These are phyloP conservation scores for Microplitis manilae DNA, from an alignment of 2,888 invertebrate genomes.

Conservation along the genomic window DNA sequence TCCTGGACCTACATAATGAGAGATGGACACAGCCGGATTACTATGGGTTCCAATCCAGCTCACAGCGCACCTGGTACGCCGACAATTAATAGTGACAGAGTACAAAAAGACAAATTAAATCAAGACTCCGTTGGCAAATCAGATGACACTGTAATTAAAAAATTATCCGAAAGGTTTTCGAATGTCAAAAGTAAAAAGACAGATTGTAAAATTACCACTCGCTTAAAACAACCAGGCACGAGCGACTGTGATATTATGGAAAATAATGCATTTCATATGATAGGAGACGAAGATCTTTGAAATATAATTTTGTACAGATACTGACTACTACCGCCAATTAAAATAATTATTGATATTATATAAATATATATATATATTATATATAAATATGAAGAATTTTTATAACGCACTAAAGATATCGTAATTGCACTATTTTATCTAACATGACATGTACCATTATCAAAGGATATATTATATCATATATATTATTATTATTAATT, in stretches of 20 bases:
- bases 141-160: conserved; percentile 84
- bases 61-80: conserved; percentile 56
- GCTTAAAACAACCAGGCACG: conserved; percentile 55
- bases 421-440: conserved; percentile 13
- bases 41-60: conserved; percentile 75
- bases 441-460: neutral
- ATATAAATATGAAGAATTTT: conserved; percentile 73
- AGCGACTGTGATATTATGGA: conserved; percentile 80
- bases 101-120: conserved; percentile 49
- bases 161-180: conserved; percentile 81
- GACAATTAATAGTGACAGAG: conserved; percentile 68
- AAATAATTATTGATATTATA: neutral
- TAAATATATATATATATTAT: conserved; percentile 10
- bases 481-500: neutral
- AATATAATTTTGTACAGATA: neutral
- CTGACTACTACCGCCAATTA: neutral
- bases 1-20: conserved; percentile 81
- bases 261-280: conserved; percentile 95
- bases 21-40: conserved; percentile 81
- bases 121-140: conserved; percentile 50
- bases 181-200: conserved; percentile 81
- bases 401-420: conserved; percentile 11
- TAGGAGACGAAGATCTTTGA: conserved; percentile 88
- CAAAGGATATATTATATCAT: conserved; percentile 14
- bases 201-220: conserved; percentile 62